Evolutionary conservation across 2,888 invertebrate species (phyloP).

Genomic region (Beris chalybata): DNA sequence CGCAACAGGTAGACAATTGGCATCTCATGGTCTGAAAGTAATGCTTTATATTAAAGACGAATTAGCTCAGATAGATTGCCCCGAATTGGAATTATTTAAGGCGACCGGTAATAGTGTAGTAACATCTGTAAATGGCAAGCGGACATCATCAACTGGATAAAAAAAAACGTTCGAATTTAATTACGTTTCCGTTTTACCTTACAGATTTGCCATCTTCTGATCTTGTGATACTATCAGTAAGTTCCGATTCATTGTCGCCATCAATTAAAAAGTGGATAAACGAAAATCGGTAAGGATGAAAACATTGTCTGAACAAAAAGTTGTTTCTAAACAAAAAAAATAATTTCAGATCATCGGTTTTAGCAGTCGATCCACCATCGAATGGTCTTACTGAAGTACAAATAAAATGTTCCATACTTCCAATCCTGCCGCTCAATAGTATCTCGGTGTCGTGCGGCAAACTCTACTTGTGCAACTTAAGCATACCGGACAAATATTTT

Average conservation of each 20-base stretch:
- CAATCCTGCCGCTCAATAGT: constrained; percentile 70
- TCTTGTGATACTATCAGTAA: constrained; percentile 55
- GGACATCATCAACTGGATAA: neutral
- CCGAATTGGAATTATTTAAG: constrained; percentile 68
- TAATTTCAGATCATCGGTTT: constrained; percentile 64
- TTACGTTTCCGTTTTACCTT: neutral
- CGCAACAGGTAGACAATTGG: constrained; percentile 76
- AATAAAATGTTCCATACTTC: constrained; percentile 70
- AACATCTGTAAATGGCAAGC: constrained; percentile 56
- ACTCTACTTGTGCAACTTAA: constrained; percentile 83
- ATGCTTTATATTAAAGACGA: constrained; percentile 62
- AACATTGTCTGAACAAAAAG: neutral
- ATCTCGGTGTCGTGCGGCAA: constrained; percentile 65
- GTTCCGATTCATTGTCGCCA: constrained; percentile 54
- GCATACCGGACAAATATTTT: constrained; percentile 77
- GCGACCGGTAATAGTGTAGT: constrained; percentile 65
- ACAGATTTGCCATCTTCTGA: constrained; percentile 56
- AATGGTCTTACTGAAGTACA: constrained; percentile 63
- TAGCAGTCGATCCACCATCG: constrained; percentile 76
- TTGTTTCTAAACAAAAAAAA: neutral
- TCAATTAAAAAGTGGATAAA: constrained; percentile 69
- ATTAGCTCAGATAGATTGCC: constrained; percentile 59
- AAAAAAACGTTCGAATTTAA: neutral
- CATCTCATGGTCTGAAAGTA: constrained; percentile 78
- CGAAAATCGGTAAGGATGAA: constrained; percentile 58